A percentile compares a stretch with the other conserved stretches of the same genome.
phyloP scores from a whole-genome alignment of 1,140 invertebrate species.

The Cyphomyrmex costatus region DNA sequence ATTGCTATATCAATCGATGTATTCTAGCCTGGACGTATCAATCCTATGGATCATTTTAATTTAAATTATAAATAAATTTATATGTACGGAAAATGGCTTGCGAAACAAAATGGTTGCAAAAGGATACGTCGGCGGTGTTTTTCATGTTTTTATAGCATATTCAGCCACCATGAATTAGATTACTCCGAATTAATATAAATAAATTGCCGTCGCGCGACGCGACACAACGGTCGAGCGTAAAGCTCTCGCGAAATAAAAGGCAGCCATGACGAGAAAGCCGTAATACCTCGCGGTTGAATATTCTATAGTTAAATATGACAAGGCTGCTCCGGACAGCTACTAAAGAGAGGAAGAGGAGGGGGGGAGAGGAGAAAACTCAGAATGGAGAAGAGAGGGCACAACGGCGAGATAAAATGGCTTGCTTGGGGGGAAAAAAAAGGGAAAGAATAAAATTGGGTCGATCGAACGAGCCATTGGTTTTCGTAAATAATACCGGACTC shows the following conservation, averaged over 20 bases:
- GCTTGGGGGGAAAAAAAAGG: conserved; percentile 28
- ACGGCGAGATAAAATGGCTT: conserved; percentile 55
- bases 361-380: not conserved
- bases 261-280: conserved; percentile 47
- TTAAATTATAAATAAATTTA: conserved; percentile 14
- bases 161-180: conserved; percentile 43
- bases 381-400: not conserved
- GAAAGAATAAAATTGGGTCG: conserved; percentile 32
- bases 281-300: conserved; percentile 63
- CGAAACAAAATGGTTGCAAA: conserved; percentile 14
- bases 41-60: not conserved
- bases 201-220: conserved; percentile 46
- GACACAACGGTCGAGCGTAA: conserved; percentile 20
- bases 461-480: conserved; percentile 57
- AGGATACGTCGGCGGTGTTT: conserved; percentile 38
- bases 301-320: conserved; percentile 63
- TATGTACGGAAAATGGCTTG: not conserved
- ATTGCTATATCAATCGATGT: not conserved
- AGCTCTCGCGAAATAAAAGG: conserved; percentile 54
- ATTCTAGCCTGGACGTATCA: not conserved
- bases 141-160: conserved; percentile 42
- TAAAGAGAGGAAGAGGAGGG: not conserved
- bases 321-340: conserved; percentile 52
- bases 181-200: conserved; percentile 54
- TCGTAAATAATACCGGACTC: conserved; percentile 48